A percentile compares a stretch with the other conserved stretches of the same genome.
These are phyloP conservation scores for Lepidothrix coronata DNA, from an alignment of 2,113 vertebrate species.

Conservation along the genomic window DNA sequence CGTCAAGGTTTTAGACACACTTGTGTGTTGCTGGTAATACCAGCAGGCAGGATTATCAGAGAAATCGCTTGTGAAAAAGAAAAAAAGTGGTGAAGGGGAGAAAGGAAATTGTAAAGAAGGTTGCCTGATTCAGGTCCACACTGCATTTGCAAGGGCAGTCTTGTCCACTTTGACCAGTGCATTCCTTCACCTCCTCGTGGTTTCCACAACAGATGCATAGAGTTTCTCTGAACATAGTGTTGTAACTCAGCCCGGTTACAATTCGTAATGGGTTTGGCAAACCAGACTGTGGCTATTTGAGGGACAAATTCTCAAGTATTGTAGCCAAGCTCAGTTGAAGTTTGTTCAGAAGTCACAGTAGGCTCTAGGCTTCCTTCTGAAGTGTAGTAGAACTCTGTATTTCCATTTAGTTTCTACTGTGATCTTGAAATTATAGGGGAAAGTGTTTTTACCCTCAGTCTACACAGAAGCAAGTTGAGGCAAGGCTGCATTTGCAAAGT, in stretches of 20 bases:
- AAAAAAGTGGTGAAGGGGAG: neutral
- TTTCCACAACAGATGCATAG: neutral
- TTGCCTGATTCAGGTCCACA: neutral
- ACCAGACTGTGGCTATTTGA: neutral
- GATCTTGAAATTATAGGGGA: neutral
- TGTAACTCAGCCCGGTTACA: neutral
- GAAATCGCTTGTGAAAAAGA: neutral
- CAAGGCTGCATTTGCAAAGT: neutral
- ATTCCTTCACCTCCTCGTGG: neutral
- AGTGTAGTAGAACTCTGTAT: neutral
- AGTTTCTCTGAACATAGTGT: neutral
- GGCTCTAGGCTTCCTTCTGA: neutral
- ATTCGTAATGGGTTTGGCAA: neutral
- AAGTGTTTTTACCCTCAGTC: neutral
- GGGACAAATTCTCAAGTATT: neutral
- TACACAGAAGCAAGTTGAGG: neutral
- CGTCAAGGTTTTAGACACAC: constrained; percentile 70
- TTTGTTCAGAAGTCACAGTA: neutral
- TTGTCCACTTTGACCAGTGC: neutral
- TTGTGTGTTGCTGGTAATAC: constrained; percentile 54
- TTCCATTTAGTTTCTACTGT: neutral
- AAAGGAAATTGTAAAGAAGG: neutral
- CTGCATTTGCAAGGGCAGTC: neutral
- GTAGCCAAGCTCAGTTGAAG: neutral
- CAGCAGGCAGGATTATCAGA: constrained; percentile 41